A percentile compares a stretch with the other conserved stretches of the same genome.
phyloP scores from a whole-genome alignment of 2,888 invertebrate genomes.

The Acanthosepion esculentum region DNA sequence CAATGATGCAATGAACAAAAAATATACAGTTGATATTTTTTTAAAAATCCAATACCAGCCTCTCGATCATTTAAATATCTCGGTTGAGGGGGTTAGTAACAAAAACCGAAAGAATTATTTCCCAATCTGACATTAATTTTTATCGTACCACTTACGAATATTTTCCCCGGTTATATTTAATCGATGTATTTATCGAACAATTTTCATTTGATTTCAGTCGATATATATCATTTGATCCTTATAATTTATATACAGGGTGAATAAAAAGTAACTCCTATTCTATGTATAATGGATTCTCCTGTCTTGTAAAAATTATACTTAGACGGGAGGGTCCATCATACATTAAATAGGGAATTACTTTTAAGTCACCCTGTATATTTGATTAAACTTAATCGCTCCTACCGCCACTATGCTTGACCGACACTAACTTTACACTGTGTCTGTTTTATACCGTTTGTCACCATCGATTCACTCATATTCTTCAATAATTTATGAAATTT shows the following conservation, averaged over 20 bases:
- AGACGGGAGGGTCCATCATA: too few relatives aligned
- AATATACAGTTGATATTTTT: background rate
- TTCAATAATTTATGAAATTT: background rate
- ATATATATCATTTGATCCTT: background rate
- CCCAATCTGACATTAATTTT: background rate
- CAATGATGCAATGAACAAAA: too few relatives aligned
- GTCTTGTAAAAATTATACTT: too few relatives aligned
- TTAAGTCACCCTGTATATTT: background rate
- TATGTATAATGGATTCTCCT: too few relatives aligned
- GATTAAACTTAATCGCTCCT: background rate
- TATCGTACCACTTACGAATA: background rate
- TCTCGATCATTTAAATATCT: background rate
- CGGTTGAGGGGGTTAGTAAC: background rate
- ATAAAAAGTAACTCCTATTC: too few relatives aligned
- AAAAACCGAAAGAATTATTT: background rate
- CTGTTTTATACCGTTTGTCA: background rate
- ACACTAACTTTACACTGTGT: background rate
- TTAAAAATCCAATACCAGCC: background rate
- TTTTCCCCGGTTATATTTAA: background rate
- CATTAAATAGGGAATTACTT: too few relatives aligned
- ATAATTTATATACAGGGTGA: background rate
- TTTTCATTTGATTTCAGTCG: constrained; percentile 4
- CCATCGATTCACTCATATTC: background rate
- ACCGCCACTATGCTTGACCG: background rate
- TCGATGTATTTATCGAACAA: background rate